phyloP scores from a whole-genome alignment of 2,113 vertebrate species.

The Eurystomus gularis region DNA sequence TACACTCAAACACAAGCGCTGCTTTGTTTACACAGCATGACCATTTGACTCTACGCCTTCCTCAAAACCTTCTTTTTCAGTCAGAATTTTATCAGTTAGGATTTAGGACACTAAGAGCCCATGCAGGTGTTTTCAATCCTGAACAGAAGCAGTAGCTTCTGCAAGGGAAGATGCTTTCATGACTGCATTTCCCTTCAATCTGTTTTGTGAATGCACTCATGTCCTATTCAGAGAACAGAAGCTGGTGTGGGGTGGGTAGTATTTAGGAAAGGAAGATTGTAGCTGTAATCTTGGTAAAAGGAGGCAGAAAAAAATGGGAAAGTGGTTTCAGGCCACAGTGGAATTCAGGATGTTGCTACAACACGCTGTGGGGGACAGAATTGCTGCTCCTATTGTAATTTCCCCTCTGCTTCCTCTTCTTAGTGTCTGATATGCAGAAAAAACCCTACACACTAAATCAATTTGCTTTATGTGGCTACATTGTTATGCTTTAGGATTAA shows the following conservation, averaged over 20 bases:
- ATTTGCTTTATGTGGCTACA: neutral
- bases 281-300: neutral
- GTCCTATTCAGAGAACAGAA: neutral
- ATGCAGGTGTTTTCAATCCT: neutral
- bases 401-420: neutral
- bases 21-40: neutral
- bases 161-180: neutral
- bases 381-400: neutral
- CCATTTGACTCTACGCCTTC: neutral
- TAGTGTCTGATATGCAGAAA: neutral
- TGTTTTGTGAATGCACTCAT: neutral
- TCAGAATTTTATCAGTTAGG: neutral
- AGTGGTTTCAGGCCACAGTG: neutral
- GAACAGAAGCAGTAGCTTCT: neutral
- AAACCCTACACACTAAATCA: neutral
- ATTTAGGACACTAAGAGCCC: neutral
- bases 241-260: neutral
- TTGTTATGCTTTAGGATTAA: neutral
- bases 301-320: accelerated
- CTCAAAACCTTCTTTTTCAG: neutral
- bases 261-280: neutral
- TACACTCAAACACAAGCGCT: neutral
- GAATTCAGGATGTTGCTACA: neutral
- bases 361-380: neutral
- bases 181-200: neutral